These are phyloP conservation scores for Podotricha telesiphe DNA, from an alignment of 2,888 invertebrate genomes.

Conservation along the genomic window DNA sequence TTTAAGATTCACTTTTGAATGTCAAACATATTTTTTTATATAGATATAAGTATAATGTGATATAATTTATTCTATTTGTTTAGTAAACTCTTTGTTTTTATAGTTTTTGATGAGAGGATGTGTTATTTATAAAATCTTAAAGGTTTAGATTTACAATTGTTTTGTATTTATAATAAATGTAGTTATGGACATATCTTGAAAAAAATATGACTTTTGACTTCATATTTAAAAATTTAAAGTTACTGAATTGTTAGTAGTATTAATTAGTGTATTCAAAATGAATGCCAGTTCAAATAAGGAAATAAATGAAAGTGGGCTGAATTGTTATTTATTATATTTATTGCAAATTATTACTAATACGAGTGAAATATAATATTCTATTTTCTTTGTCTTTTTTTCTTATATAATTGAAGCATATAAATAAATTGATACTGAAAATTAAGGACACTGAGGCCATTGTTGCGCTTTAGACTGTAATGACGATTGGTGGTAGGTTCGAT, in stretches of 20 bases:
- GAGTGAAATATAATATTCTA: not conserved
- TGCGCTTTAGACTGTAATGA: too few relatives aligned
- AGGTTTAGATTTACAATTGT: too few relatives aligned
- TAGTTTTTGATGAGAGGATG: constrained; percentile 50
- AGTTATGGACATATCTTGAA: too few relatives aligned
- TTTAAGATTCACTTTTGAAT: too few relatives aligned
- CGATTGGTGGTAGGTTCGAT: too few relatives aligned
- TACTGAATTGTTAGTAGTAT: not conserved
- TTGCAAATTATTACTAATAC: not conserved
- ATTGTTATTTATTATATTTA: not conserved
- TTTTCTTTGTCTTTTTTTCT: too few relatives aligned
- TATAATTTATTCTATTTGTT: constrained; percentile 19
- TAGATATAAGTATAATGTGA: constrained; percentile 12
- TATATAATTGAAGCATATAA: too few relatives aligned
- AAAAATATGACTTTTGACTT: not conserved
- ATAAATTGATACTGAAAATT: too few relatives aligned
- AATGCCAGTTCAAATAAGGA: not conserved
- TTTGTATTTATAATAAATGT: too few relatives aligned
- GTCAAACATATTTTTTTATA: not conserved
- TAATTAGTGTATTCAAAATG: not conserved
- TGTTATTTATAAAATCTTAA: too few relatives aligned
- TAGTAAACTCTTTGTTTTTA: not conserved
- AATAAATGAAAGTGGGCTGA: not conserved
- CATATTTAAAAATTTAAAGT: not conserved
- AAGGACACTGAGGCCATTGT: too few relatives aligned